phyloP scores from a whole-genome alignment of 2,113 vertebrate genomes.

The Engraulis encrasicolus region DNA sequence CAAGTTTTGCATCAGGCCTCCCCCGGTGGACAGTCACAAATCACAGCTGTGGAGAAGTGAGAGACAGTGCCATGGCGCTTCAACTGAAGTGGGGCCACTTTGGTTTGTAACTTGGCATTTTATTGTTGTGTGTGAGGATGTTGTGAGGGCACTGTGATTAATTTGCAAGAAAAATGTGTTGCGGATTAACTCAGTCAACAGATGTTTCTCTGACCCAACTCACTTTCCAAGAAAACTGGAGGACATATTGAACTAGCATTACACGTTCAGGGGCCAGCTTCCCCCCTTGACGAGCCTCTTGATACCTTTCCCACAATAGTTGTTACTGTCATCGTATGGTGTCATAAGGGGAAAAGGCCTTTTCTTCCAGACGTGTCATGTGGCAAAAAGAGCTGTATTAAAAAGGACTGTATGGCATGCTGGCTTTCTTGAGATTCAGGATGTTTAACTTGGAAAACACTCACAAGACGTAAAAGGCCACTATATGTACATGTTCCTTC shows the following conservation, averaged over 20 bases:
- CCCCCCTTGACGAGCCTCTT: constrained; percentile 12
- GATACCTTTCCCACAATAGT: constrained; percentile 23
- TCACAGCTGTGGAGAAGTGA: background rate
- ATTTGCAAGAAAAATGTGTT: constrained; percentile 15
- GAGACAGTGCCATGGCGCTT: background rate
- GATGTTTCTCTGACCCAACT: constrained; percentile 20
- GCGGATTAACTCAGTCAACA: constrained; percentile 43
- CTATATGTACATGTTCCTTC: background rate
- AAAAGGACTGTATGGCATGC: constrained; percentile 45
- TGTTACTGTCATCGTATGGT: constrained; percentile 17
- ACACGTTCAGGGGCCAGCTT: constrained; percentile 15
- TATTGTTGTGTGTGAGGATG: constrained; percentile 8
- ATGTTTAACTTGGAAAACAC: constrained; percentile 13
- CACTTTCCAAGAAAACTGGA: constrained; percentile 34
- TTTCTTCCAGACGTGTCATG: constrained; percentile 26
- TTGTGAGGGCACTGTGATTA: background rate
- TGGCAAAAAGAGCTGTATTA: constrained; percentile 36
- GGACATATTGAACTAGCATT: constrained; percentile 34
- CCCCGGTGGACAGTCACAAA: background rate
- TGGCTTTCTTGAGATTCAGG: constrained; percentile 21
- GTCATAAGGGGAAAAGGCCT: constrained; percentile 7
- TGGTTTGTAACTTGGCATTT: constrained; percentile 11
- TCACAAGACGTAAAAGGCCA: background rate
- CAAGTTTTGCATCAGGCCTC: background rate
- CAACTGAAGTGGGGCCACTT: background rate